Evolutionary conservation across 2,888 invertebrate genomes (phyloP), one percentile per base, ranked within the genome.

Genomic region (Phengaris alcon): DNA sequence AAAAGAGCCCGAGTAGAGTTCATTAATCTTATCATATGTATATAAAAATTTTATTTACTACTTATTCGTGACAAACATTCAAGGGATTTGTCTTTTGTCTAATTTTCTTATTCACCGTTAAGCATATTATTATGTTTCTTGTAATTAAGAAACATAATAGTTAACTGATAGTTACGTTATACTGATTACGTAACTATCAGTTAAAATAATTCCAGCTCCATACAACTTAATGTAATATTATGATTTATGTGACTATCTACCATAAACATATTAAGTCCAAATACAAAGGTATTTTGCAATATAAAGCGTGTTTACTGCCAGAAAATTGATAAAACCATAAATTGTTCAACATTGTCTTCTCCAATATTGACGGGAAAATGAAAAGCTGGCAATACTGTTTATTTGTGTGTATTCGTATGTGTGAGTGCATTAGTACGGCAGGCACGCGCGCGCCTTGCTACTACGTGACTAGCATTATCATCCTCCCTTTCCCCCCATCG

Each of bases 391-490:
- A 72, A 72, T 54, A 72, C 72, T 52, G 52, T 70, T 15, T 70
- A 15, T 70, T 15, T 48, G 48, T 82, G 85, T 88, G 87, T 87
- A 88, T 83, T 87, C 82, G 81, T 83, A 80, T 81, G 89, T 90
- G 91, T 85, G 90, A 87, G 87, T 85, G 85, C 89, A 92, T 93
- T 91, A 91, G 92, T 86, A 93, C 91, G 92, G 86, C 85, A 85
- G 89, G 88, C 91, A 92, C 93, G 93, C 90, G 90, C 91, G 89
- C 88, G 91, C 90, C 90, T 90, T 86, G 89, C 89, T 90, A 88
- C 82, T 85, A 93, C 94, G 94, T 94, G 94, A 94, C 93, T 86
- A 86, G 93, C 93, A 94, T 94, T 87, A 90, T 88, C 88, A 90
- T 87, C 89, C 88, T 90, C 91, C 90, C 88, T 90, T 90, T 90